Evolutionary conservation across 2,797 vertebrate genomes (phyloP).

Genomic region (Limosa lapponica): DNA sequence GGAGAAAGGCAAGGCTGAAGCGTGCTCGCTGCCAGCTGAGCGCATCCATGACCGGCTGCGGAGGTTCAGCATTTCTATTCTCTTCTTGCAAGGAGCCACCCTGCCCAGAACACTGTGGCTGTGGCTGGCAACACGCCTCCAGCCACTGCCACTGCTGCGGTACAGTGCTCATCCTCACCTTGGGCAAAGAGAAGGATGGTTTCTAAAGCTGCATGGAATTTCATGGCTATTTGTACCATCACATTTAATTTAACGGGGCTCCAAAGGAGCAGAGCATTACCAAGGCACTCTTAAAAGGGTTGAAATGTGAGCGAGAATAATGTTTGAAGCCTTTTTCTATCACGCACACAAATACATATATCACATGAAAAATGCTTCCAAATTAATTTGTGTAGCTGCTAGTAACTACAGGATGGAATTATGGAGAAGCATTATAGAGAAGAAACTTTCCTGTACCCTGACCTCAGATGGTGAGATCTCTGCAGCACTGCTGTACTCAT

Average conservation of each 20-base stretch:
- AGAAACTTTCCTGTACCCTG: background rate
- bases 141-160: background rate
- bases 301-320: background rate
- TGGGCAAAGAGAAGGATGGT: background rate
- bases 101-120: background rate
- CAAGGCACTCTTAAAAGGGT: background rate
- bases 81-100: background rate
- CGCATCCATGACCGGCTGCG: fast-evolving
- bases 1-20: background rate
- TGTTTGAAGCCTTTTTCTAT: background rate
- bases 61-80: background rate
- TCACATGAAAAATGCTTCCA: background rate
- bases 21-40: background rate
- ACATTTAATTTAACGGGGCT: background rate
- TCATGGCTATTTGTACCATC: background rate
- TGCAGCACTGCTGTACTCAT: fast-evolving
- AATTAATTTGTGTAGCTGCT: background rate
- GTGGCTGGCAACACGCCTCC: background rate
- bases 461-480: background rate
- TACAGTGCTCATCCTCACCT: background rate
- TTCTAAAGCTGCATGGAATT: background rate
- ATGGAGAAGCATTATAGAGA: background rate
- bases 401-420: background rate
- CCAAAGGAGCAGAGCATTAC: background rate
- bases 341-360: background rate